A percentile compares a stretch with the other conserved stretches of the same genome.
Conservation (phyloP, 2,888 invertebrate species). For the Brachyptera putata region DNA sequence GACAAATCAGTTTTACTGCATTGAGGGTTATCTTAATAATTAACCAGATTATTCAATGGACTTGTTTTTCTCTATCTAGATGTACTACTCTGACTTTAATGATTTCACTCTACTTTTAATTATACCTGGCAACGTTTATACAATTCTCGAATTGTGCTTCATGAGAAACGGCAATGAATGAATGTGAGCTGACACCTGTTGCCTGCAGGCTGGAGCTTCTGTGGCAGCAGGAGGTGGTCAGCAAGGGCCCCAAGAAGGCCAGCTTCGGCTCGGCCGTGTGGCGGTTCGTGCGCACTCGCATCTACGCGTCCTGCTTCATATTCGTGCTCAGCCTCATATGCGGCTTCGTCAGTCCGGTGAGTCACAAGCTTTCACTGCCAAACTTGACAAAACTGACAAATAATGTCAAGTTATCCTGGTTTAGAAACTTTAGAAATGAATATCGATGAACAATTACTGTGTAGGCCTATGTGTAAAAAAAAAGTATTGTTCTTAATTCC, state of each 20-base stretch:
- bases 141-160: no score
- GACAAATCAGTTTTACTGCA: no score
- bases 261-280: constrained; percentile 48
- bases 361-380: constrained; percentile 34
- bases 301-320: constrained; percentile 45
- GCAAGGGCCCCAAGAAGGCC: constrained; percentile 45
- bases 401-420: no score
- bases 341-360: constrained; percentile 52
- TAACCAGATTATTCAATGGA: no score
- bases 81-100: no score
- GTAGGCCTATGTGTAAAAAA: neutral
- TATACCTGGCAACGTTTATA: no score
- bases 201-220: constrained; percentile 48
- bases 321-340: constrained; percentile 44
- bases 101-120: no score
- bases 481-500: neutral
- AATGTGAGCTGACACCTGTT: no score
- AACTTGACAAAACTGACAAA: no score
- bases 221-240: constrained; percentile 51
- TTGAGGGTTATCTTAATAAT: no score
- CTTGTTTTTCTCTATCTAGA: no score
- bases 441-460: neutral
- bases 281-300: constrained; percentile 48
- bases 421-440: neutral
- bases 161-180: no score